phyloP scores from a whole-genome alignment of 2,888 invertebrate genomes.

The Clistopyga incitator region DNA sequence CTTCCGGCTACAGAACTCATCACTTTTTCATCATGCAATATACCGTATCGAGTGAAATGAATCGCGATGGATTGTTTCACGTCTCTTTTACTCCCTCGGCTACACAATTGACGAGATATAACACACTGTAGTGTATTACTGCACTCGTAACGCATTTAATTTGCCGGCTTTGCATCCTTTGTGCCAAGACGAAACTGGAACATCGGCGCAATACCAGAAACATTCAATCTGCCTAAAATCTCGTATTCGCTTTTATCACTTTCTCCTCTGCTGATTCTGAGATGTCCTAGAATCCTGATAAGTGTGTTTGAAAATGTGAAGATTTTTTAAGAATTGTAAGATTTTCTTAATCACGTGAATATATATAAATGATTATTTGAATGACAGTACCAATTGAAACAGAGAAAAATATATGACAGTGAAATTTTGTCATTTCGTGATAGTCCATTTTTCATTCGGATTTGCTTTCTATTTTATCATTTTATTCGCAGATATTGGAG shows the following conservation, averaged over 20 bases:
- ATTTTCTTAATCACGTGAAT: no score
- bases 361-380: no score
- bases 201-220: not conserved
- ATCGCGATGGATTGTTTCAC: constrained; percentile 9
- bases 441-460: no score
- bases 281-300: no score
- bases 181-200: not conserved
- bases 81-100: not conserved
- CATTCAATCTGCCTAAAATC: not conserved
- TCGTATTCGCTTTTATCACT: not conserved
- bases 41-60: constrained; percentile 13
- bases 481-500: not conserved
- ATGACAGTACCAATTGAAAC: no score
- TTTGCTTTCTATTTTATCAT: no score
- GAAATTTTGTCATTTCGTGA: no score
- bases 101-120: constrained; percentile 9
- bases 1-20: constrained; percentile 33
- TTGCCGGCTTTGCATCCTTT: not conserved
- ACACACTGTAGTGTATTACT: not conserved
- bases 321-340: no score
- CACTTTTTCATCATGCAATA: constrained; percentile 41
- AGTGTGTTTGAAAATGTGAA: no score
- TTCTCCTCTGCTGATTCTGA: no score
- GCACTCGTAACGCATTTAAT: not conserved
- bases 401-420: no score